phyloP scores from a whole-genome alignment of 2,797 vertebrate species.

The Ara ararauna region DNA sequence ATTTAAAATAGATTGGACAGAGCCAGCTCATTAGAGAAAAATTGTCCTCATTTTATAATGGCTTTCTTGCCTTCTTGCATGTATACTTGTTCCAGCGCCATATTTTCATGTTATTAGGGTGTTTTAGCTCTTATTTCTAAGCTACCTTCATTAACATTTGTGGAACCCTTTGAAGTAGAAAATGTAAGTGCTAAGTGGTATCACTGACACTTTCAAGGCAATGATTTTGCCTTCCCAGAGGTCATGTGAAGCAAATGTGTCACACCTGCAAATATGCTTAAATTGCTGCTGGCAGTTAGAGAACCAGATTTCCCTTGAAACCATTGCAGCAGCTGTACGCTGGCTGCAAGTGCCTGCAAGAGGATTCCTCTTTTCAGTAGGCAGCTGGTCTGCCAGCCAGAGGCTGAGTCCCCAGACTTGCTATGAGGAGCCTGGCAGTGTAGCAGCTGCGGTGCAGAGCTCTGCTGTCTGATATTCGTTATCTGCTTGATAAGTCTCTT shows the following conservation, averaged over 20 bases:
- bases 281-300: background rate
- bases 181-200: slow-evolving; percentile 36
- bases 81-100: slow-evolving; percentile 16
- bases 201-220: slow-evolving; percentile 46
- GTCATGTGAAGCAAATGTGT: slow-evolving; percentile 5
- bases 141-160: slow-evolving; percentile 39
- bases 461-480: background rate
- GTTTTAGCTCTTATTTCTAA: slow-evolving; percentile 48
- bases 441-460: background rate
- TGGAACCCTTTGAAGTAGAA: slow-evolving; percentile 50
- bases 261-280: slow-evolving; percentile 25
- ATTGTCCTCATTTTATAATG: slow-evolving; percentile 32
- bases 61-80: slow-evolving; percentile 12
- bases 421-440: background rate
- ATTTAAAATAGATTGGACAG: slow-evolving; percentile 43
- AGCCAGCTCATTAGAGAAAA: slow-evolving; percentile 44
- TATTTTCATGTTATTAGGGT: slow-evolving; percentile 27
- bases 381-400: background rate
- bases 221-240: slow-evolving; percentile 7
- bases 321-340: background rate
- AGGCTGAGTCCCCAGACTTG: background rate
- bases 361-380: background rate
- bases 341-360: background rate
- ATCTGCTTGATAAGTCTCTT: background rate
- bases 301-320: background rate